Percentiles rank a stretch among this genome's conserved stretches.
phyloP scores from a whole-genome alignment of 2,888 invertebrate genomes.

The Agriotes lineatus region DNA sequence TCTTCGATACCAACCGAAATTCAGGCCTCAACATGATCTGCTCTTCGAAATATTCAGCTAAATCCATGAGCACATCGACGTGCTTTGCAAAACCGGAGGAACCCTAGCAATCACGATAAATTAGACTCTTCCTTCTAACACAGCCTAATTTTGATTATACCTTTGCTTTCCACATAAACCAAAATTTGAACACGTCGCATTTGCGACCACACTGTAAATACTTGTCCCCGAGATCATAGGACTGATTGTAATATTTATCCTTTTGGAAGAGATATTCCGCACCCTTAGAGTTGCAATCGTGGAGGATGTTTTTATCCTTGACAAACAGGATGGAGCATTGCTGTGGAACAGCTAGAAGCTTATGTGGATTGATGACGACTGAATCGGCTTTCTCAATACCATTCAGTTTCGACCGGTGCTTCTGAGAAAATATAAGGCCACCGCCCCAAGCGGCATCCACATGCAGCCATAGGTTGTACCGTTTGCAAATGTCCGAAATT shows the following conservation, averaged over 20 bases:
- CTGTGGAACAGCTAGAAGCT: slow-evolving; percentile 72
- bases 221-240: slow-evolving; percentile 71
- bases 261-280: slow-evolving; percentile 71
- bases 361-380: slow-evolving; percentile 74
- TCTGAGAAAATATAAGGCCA: slow-evolving; percentile 70
- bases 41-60: slow-evolving; percentile 65
- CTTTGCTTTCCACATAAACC: slow-evolving; percentile 80
- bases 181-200: slow-evolving; percentile 78
- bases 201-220: slow-evolving; percentile 78
- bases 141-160: slow-evolving; percentile 52
- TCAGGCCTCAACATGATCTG: slow-evolving; percentile 62
- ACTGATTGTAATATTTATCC: slow-evolving; percentile 69
- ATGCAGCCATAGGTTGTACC: slow-evolving; percentile 70
- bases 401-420: slow-evolving; percentile 66
- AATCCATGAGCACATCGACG: slow-evolving; percentile 68
- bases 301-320: slow-evolving; percentile 63
- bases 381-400: slow-evolving; percentile 72
- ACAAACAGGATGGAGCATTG: slow-evolving; percentile 70
- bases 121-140: background rate
- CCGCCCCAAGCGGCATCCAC: slow-evolving; percentile 75
- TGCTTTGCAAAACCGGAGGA: slow-evolving; percentile 69
- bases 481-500: slow-evolving; percentile 68
- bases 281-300: slow-evolving; percentile 66
- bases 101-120: slow-evolving; percentile 56
- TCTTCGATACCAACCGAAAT: slow-evolving; percentile 67